A percentile compares a stretch with the other conserved stretches of the same genome.
Conservation (phyloP, 2,113 vertebrate species). For the Aptenodytes patagonicus region DNA sequence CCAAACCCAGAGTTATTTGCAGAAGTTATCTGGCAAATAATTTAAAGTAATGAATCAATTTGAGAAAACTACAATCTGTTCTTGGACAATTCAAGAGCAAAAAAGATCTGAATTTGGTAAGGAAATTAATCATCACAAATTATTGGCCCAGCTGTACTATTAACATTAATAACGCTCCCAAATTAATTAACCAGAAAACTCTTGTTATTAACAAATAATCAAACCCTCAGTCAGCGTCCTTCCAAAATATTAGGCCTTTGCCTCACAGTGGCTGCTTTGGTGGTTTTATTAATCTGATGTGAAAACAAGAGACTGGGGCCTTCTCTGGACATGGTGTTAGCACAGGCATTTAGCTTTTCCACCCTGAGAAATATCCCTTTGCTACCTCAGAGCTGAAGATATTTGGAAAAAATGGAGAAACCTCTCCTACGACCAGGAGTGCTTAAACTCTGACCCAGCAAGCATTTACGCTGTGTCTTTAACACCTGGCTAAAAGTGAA, state of each 20-base stretch:
- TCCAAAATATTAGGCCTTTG: neutral
- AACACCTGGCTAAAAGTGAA: neutral
- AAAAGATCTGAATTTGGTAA: neutral
- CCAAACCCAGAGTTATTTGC: neutral
- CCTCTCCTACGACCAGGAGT: rapidly evolving
- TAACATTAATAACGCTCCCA: neutral
- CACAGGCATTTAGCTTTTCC: neutral
- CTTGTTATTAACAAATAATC: neutral
- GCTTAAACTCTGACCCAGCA: neutral
- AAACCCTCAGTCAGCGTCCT: neutral
- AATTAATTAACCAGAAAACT: slow-evolving; percentile 16
- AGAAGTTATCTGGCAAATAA: neutral
- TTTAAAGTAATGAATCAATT: neutral
- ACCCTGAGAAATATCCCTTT: neutral
- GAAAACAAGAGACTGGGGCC: neutral
- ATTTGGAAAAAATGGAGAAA: neutral
- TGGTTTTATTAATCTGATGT: neutral
- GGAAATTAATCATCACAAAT: neutral
- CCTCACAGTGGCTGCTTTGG: neutral
- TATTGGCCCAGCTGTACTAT: neutral
- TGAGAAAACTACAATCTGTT: neutral
- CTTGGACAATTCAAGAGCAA: neutral
- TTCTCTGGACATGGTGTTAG: neutral
- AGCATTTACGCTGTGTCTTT: neutral
- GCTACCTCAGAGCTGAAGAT: neutral